Evolutionary conservation across 1,140 invertebrate species (phyloP).

Genomic region (Scylla paramamosain): DNA sequence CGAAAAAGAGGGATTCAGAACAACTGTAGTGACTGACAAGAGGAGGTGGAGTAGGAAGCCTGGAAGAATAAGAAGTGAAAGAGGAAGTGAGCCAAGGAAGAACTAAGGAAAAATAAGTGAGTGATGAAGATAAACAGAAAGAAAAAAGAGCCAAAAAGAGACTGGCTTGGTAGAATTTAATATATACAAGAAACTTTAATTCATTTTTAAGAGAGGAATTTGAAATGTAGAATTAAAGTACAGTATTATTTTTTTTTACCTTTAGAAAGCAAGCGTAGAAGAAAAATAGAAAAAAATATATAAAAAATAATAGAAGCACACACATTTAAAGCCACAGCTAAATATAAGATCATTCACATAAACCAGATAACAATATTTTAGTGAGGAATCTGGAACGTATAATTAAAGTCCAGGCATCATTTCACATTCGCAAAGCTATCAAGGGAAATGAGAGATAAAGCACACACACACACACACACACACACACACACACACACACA

Average conservation of each 20-base stretch:
- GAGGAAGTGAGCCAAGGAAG: background rate
- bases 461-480: background rate
- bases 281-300: background rate
- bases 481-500: no score
- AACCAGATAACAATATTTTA: background rate
- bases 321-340: background rate
- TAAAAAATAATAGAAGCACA: background rate
- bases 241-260: background rate
- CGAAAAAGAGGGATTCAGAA: conserved; percentile 6
- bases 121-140: background rate
- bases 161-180: background rate
- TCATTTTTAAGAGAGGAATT: no score
- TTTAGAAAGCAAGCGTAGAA: background rate
- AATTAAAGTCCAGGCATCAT: no score
- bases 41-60: no score
- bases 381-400: no score
- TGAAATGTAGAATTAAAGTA: background rate
- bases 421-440: no score
- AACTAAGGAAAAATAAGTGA: background rate
- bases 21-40: no score
- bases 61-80: no score
- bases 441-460: no score
- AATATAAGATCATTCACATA: background rate
- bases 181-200: no score
- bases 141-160: background rate